A percentile compares a stretch with the other conserved stretches of the same genome.
Evolutionary conservation across 2,888 invertebrate genomes (phyloP).

Genomic region (Sarcophaga subvicina): DNA sequence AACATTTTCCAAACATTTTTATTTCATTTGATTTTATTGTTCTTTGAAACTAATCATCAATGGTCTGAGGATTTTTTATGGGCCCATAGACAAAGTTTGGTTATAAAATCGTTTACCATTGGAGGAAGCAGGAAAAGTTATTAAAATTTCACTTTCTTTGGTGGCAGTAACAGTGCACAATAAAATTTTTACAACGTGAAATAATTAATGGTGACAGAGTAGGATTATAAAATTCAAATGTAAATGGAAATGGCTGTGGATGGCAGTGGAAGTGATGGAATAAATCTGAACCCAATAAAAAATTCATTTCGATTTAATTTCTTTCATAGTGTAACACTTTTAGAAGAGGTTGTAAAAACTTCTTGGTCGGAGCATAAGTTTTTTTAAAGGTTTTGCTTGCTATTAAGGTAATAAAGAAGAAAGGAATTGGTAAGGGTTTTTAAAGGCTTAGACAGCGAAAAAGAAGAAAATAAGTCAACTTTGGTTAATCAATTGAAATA

Average conservation of each 20-base stretch:
- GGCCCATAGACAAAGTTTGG: slow-evolving; percentile 35
- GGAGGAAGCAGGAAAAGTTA: slow-evolving; percentile 2
- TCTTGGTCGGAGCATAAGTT: too few relatives aligned
- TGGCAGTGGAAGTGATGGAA: neutral
- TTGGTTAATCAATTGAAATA: too few relatives aligned
- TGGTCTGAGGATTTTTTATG: neutral
- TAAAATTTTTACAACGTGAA: slow-evolving; percentile 23
- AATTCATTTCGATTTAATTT: slow-evolving; percentile 21
- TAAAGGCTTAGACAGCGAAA: too few relatives aligned
- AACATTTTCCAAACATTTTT: neutral
- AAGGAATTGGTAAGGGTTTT: too few relatives aligned
- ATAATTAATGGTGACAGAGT: neutral
- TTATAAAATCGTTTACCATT: slow-evolving; percentile 28
- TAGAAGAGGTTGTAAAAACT: slow-evolving; percentile 26
- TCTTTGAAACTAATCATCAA: neutral
- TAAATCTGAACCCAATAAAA: neutral
- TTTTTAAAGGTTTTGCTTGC: too few relatives aligned
- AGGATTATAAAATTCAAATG: too few relatives aligned
- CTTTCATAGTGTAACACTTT: slow-evolving; percentile 22
- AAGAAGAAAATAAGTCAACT: too few relatives aligned
- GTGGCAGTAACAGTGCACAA: too few relatives aligned
- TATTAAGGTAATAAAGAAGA: too few relatives aligned
- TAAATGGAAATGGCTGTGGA: neutral
- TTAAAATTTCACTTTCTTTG: slow-evolving; percentile 30
- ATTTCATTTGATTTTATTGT: neutral